phyloP scores from a whole-genome alignment of 2,888 invertebrate genomes.

The Melanostoma scalare region DNA sequence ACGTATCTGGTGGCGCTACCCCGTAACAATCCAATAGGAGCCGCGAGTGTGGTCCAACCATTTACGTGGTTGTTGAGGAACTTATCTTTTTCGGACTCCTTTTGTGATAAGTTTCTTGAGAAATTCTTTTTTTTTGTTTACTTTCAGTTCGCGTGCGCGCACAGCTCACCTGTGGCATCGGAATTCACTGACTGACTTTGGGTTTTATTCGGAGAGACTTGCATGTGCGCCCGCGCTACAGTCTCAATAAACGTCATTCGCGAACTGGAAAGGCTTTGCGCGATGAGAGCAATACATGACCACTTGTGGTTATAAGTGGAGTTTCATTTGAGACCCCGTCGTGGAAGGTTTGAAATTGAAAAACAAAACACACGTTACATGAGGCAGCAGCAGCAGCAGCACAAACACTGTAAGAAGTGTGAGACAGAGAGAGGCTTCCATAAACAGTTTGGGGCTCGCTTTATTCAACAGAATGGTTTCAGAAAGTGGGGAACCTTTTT shows the following conservation, averaged over 20 bases:
- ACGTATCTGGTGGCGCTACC: slow-evolving; percentile 54
- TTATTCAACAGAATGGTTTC: slow-evolving; percentile 1
- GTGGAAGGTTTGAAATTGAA: slow-evolving; percentile 15
- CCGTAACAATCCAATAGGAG: slow-evolving; percentile 55
- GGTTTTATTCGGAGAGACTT: slow-evolving; percentile 46
- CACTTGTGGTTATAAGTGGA: slow-evolving; percentile 18
- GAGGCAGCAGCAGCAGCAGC: slow-evolving; percentile 1
- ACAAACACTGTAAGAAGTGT: slow-evolving; percentile 1
- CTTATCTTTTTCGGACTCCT: slow-evolving; percentile 29
- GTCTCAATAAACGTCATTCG: slow-evolving; percentile 38
- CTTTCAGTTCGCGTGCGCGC: slow-evolving; percentile 59
- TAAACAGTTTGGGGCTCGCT: neutral
- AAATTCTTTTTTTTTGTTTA: neutral
- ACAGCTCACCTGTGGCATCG: slow-evolving; percentile 70
- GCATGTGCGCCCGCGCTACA: slow-evolving; percentile 47
- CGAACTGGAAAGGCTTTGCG: slow-evolving; percentile 53
- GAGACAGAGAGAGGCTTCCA: slow-evolving; percentile 19
- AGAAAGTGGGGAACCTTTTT: too few relatives aligned
- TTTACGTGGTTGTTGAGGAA: slow-evolving; percentile 27
- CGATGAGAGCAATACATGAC: slow-evolving; percentile 46
- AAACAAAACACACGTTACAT: neutral
- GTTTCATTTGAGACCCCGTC: slow-evolving; percentile 44
- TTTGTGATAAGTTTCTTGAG: slow-evolving; percentile 10
- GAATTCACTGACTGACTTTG: slow-evolving; percentile 67
- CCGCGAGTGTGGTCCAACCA: slow-evolving; percentile 50